These are phyloP conservation scores for Brotula barbata DNA, from an alignment of 2,797 vertebrate genomes.

Conservation along the genomic window DNA sequence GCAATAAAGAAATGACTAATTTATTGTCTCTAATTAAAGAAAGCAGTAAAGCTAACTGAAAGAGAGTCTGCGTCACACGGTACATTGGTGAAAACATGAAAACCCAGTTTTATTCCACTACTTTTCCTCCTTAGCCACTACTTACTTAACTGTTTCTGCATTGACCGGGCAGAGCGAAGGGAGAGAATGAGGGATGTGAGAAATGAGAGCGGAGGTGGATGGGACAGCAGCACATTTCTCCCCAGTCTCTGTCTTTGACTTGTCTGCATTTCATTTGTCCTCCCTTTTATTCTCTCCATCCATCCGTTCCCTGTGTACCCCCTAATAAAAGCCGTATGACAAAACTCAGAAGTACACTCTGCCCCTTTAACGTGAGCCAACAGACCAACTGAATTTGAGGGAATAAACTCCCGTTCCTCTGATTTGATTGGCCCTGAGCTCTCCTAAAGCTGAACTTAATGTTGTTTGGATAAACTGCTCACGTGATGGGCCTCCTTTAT, in stretches of 20 bases:
- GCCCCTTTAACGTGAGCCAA: conserved; percentile 48
- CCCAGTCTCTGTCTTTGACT: conserved; percentile 34
- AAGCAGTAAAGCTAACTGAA: too few species aligned
- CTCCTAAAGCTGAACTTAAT: conserved; percentile 19
- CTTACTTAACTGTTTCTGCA: too few species aligned
- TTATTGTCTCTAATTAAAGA: too few species aligned
- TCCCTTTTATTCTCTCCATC: conserved; percentile 38
- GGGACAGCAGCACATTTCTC: conserved; percentile 25
- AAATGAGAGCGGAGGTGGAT: conserved; percentile 15
- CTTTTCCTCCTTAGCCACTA: too few species aligned
- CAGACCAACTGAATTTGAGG: conserved; percentile 35
- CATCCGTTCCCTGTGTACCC: conserved; percentile 18
- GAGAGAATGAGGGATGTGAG: conserved; percentile 14
- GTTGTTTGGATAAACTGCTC: conserved; percentile 32
- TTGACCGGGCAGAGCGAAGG: neutral
- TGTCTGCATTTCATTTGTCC: conserved; percentile 47
- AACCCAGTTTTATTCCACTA: too few species aligned
- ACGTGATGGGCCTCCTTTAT: neutral
- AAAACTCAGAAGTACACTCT: conserved; percentile 37
- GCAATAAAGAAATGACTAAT: neutral
- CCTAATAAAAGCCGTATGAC: conserved; percentile 63
- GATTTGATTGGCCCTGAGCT: conserved; percentile 40
- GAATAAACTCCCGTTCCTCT: conserved; percentile 40
- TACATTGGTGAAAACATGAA: too few species aligned
- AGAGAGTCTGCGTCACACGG: too few species aligned